phyloP scores from a whole-genome alignment of 2,888 invertebrate species.

The Minunthozetes semirufus region DNA sequence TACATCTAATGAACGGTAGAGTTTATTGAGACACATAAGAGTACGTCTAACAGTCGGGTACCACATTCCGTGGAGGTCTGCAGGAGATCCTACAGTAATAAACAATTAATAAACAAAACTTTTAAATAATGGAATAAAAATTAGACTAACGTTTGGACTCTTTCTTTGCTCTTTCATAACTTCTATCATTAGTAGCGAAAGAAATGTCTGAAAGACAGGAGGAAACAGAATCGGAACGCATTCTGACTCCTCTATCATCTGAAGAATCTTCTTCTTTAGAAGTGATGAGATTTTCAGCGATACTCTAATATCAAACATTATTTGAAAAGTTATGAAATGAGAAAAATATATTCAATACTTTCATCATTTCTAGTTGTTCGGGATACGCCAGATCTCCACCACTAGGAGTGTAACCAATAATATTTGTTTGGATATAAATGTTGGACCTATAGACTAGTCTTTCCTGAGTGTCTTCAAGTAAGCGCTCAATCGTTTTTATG shows the following conservation, averaged over 20 bases:
- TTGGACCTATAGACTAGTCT: conserved; percentile 89
- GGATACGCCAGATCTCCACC: conserved; percentile 96
- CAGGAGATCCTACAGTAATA: conserved; percentile 65
- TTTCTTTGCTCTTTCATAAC: conserved; percentile 1
- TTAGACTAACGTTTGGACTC: background rate
- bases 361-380: conserved; percentile 96
- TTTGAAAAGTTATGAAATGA: background rate
- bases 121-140: background rate
- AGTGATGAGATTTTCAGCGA: conserved; percentile 48
- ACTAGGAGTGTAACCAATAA: conserved; percentile 68
- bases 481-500: conserved; percentile 66
- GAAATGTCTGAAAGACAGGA: conserved; percentile 50
- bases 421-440: conserved; percentile 85
- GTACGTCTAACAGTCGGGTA: conserved; percentile 95
- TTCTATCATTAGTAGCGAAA: conserved; percentile 23
- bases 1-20: conserved; percentile 77
- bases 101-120: background rate
- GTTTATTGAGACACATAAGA: conserved; percentile 82
- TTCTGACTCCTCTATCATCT: conserved; percentile 54
- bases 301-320: conserved; percentile 45
- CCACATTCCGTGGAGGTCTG: conserved; percentile 99
- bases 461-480: conserved; percentile 91
- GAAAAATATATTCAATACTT: conserved; percentile 49
- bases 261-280: background rate
- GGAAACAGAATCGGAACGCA: conserved; percentile 58